Percentiles rank a stretch among this genome's conserved stretches.
phyloP scores from a whole-genome alignment of 2,113 vertebrate genomes.

The Sarotherodon lohbergeri region DNA sequence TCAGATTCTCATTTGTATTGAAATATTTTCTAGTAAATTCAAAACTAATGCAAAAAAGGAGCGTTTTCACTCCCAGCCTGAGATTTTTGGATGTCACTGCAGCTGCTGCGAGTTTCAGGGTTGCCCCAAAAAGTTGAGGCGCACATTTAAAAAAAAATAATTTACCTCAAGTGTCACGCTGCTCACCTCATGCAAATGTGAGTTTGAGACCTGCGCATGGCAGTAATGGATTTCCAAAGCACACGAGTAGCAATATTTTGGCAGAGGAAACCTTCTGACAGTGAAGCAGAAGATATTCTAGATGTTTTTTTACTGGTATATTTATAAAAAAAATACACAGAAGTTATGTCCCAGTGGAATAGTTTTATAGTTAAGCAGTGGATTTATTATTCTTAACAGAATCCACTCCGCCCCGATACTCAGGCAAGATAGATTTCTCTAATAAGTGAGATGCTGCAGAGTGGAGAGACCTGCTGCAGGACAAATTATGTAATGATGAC shows the following conservation, averaged over 20 bases:
- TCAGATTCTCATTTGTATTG: neutral
- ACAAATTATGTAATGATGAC: conserved; percentile 23
- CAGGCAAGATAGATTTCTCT: conserved; percentile 14
- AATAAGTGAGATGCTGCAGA: conserved; percentile 13
- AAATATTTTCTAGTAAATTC: neutral
- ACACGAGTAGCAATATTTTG: neutral
- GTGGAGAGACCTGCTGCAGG: neutral
- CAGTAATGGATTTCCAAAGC: neutral
- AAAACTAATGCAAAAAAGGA: neutral
- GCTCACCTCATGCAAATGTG: neutral
- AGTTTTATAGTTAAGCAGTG: neutral
- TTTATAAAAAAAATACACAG: neutral
- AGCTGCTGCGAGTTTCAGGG: neutral
- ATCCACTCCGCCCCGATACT: neutral
- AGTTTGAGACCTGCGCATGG: neutral
- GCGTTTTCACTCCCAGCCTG: neutral
- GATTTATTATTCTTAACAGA: neutral
- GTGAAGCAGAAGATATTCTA: neutral
- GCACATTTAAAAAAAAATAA: neutral
- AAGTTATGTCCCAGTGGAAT: neutral
- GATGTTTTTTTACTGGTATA: neutral
- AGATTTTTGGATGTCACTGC: neutral
- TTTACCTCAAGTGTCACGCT: neutral
- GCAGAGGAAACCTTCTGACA: neutral
- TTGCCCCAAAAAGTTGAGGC: neutral